These are phyloP conservation scores for Camponotus floridanus DNA, from an alignment of 1,140 invertebrate species.

Conservation along the genomic window DNA sequence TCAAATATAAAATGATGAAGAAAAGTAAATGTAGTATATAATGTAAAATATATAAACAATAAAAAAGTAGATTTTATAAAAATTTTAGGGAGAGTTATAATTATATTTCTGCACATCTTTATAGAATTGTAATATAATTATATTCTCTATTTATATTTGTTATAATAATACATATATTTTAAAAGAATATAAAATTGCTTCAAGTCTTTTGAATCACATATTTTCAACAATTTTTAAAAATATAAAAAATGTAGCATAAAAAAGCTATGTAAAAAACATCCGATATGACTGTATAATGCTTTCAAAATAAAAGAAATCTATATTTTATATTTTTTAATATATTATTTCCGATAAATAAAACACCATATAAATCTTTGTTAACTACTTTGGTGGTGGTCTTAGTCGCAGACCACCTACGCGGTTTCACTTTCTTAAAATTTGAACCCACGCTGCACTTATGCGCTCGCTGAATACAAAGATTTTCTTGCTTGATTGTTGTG, in stretches of 20 bases:
- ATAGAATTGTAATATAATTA: too few species aligned
- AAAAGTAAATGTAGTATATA: constrained; percentile 22
- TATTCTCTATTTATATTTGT: too few species aligned
- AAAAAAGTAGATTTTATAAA: background rate
- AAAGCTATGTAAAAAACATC: background rate
- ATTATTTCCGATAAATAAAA: background rate
- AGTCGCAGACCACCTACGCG: background rate
- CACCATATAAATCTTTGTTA: background rate
- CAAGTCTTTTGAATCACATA: background rate
- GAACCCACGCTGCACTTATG: background rate
- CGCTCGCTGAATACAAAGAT: background rate
- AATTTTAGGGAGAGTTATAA: background rate
- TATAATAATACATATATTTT: background rate
- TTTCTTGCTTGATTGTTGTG: constrained; percentile 31
- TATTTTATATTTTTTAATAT: background rate
- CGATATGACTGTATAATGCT: background rate
- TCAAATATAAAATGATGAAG: constrained; percentile 4
- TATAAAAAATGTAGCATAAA: background rate
- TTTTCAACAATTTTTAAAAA: background rate
- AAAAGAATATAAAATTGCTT: background rate
- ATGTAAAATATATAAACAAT: background rate
- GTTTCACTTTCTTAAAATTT: constrained; percentile 55
- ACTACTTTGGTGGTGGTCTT: background rate
- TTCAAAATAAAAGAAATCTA: constrained; percentile 23
- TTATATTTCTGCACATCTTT: background rate